Evolutionary conservation across 2,797 vertebrate genomes (phyloP), one percentile per base, ranked within the genome.

Genomic region (Glyptemys insculpta): DNA sequence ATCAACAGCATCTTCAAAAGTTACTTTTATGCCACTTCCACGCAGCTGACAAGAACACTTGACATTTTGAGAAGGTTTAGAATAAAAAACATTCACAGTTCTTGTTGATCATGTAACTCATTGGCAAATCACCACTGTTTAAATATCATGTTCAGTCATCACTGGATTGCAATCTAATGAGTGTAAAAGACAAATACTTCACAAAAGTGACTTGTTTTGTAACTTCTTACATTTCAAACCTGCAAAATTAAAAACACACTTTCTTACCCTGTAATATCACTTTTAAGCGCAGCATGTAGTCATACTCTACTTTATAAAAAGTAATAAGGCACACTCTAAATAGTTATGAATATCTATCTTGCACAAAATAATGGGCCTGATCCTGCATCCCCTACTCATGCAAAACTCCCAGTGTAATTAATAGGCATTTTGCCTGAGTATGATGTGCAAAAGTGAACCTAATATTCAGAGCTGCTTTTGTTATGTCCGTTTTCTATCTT

Each of bases 51-150:
- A 93, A 97, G 96, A 96, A 96, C 95, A 97, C 96, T 97, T 97
- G 97, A 97, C 97, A 97, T 97, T 97, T 97, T 96, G 93, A 97
- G 96, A 96, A 97, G 96, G 93, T 97, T 97, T 97, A 97, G 97
- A 97, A 97, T 96, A 96, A 96, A 97, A 97, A 97, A 97, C 96
- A 96, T 97, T 96, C 96, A 95, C 97, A 97, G 96, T 97, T 96
- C 96, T 87, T 97, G 97, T 96, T 97, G 96, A 96, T 97, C 97
- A 96, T 97, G 95, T 96, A 97, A 96, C 91, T 97, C 97, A 96
- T 95, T 97, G 97, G 97, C 96, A 97, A 97, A 97, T 92, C 96
- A 97, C 93, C 96, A 93, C 92, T 92, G 93, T 94, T 97, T 96
- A 97, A 97, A 97, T 97, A 97, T 82, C 97, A 97, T 96, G 89